phyloP scores from a whole-genome alignment of 2,797 vertebrate species.

The Bradypodion ventrale region DNA sequence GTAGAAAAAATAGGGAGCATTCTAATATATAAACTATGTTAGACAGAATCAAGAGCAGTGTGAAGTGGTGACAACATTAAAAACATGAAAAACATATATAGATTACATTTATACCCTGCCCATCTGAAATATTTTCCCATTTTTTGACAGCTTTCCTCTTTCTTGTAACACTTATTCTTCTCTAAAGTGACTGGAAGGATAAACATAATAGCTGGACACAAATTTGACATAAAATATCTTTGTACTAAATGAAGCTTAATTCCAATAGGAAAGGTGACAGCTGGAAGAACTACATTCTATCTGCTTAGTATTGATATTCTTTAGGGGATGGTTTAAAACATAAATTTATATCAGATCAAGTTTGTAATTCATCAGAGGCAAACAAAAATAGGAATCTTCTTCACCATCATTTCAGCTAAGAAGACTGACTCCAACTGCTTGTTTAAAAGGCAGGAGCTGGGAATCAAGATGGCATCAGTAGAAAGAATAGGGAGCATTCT shows the following conservation, averaged over 20 bases:
- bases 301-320: conserved; percentile 1
- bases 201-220: neutral
- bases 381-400: conserved; percentile 41
- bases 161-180: neutral
- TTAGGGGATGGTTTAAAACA: conserved; percentile 15
- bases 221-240: neutral
- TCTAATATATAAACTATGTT: conserved; percentile 33
- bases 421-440: conserved; percentile 12
- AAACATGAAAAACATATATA: no score
- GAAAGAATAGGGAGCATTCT: neutral
- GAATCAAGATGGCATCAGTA: neutral
- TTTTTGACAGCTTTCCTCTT: no score
- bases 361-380: conserved; percentile 30
- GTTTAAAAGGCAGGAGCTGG: neutral
- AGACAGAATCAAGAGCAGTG: neutral
- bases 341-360: conserved; percentile 29
- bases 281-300: no score
- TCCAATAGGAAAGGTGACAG: neutral
- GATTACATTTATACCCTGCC: no score
- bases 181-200: neutral
- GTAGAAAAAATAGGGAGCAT: neutral
- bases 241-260: neutral
- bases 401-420: conserved; percentile 19
- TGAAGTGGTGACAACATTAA: neutral
- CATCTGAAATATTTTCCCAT: no score